Evolutionary conservation across 2,797 vertebrate species (phyloP), one percentile per base, ranked within the genome.

Genomic region (Sus cebifrons): DNA sequence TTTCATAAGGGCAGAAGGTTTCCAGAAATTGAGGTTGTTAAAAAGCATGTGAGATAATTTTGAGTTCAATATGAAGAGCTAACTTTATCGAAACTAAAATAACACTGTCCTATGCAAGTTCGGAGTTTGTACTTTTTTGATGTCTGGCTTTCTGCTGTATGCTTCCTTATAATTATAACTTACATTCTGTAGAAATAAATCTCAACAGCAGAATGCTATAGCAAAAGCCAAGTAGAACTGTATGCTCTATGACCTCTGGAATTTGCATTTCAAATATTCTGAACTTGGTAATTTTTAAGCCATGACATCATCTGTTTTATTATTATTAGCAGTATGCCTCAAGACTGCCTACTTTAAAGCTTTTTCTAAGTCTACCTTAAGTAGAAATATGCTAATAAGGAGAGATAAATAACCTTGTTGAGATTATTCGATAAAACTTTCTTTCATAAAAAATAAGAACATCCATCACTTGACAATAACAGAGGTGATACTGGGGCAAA

Each of bases 1-100:
- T 67, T 94, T 79, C 88, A 56, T 49, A 89, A 97, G 18, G 29
- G 65, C 25, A 83, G 60, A 25, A 25, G 62, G 16, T 79, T 97
- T 94, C 62, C 74, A 78, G 79, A 97, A 95, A 86, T 8, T 64
- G 18, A 94, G 10, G 52, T 44, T 84, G 44, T 58, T 91, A 79
- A 86, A 90, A 94, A 85, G 81, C 36, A 71, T 0, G 0, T 44
- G 74, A 91, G 44, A 77, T 77, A 65, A 75, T 71, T 86, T 96
- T 90, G 27, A 65, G 8, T 92, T 90, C 96, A 71, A 58, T 87
- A 86, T 68, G 70, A 71, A 65, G 9, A 89, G 32, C 13, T 73
- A 89, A 85, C 56, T 60, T 91, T 82, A 58, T 67, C 6, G 23
- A 67, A 91, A 67, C 62, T n/a, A 94, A 94, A 95, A 79, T 70